phyloP scores from a whole-genome alignment of 2,797 vertebrate species.

The Dicrostonyx torquatus region DNA sequence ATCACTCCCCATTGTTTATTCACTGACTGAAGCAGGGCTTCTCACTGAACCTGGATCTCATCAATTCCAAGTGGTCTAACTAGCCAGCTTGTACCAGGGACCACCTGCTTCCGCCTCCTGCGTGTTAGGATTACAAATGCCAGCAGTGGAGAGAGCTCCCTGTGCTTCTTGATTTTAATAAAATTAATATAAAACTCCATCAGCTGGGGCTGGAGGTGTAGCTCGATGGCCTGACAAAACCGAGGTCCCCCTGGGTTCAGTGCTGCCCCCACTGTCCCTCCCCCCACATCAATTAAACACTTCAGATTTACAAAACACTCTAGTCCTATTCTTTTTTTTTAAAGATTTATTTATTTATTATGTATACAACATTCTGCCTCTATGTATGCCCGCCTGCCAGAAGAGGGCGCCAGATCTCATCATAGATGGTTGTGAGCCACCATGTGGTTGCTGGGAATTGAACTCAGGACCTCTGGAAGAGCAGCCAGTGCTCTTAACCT shows the following conservation, averaged over 20 bases:
- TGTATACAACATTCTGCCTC: no score
- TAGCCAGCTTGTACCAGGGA: not conserved
- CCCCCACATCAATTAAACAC: not conserved
- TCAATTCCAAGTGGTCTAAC: not conserved
- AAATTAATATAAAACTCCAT: not conserved
- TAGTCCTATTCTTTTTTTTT: not conserved
- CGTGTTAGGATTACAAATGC: not conserved
- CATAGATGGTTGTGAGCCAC: no score
- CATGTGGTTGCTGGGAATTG: no score
- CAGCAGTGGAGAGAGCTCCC: not conserved
- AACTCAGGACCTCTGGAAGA: no score
- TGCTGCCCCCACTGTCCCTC: not conserved
- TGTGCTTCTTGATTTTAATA: not conserved
- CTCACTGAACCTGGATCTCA: not conserved
- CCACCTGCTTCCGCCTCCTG: not conserved
- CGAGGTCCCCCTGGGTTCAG: not conserved
- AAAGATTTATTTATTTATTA: no score
- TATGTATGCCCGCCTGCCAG: no score
- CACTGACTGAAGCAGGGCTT: not conserved
- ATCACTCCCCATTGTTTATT: not conserved
- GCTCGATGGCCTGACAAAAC: not conserved
- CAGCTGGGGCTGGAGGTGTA: not conserved
- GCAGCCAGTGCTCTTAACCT: no score
- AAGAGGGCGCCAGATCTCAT: no score
- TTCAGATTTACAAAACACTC: constrained; percentile 2